Base-by-base conservation (phyloP, 1,140 invertebrate genomes). In the Tetramorium simillimum region DNA sequence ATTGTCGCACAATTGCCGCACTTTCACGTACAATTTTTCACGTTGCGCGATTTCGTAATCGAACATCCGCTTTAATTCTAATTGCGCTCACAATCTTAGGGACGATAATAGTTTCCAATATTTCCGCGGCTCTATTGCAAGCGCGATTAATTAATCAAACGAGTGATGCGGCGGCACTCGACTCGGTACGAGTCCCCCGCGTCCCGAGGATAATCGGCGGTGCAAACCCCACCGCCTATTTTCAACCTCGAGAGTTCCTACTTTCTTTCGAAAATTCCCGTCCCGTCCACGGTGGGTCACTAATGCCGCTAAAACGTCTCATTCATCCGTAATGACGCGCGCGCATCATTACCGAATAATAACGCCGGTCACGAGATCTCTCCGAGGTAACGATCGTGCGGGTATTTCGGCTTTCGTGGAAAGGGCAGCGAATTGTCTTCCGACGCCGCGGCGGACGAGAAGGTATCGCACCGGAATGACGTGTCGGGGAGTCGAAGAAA, bases 361-460 rank as follows among this genome's bases (percentile, higher is more conserved):
- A 92, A 92, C 91, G 91, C 86, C 87, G 86, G 92, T 94, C 93
- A 94, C 93, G 93, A 94, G 91, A 94, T 92, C 88, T 85, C 16
- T 12, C 67, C 40, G 56, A 49, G 80, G 53, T 60, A 78, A 85
- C 72, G 82, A 85, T 85, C 75, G 82, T 43, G 82, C 46, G 60
- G 46, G 60, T 51, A 77, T 65, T 67, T 49, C 18, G 58, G 82
- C 53, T 75, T 82, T 84, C 80, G 80, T 84, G 53, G 80, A 84
- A 84, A 84, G 80, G 53, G 69, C 69, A 84, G 53, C 18, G 76
- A 69, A 81, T 78, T 69, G 76, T 80, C 85, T 80, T 69, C 49
- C 70, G 58, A 46, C 70, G 77, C 56, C 58, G 21, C 46, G 12
- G 75, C 40, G 85, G 56, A 56, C 18, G 88, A 80, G 14, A 76